Percentiles rank a stretch among this genome's conserved stretches.
phyloP scores from a whole-genome alignment of 2,888 invertebrate species.

The Euproctis similis region DNA sequence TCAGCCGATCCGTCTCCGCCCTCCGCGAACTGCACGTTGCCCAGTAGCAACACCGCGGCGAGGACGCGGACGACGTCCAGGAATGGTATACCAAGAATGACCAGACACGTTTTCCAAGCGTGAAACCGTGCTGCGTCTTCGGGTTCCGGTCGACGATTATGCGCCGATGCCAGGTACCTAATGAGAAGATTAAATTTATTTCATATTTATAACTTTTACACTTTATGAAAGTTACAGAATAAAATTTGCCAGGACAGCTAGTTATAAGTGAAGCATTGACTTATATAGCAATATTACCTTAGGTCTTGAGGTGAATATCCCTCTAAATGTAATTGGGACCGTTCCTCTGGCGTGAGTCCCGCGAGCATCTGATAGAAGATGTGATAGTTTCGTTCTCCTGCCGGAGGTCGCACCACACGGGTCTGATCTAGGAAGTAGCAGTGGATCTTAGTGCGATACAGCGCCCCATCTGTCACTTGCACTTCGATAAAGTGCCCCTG shows the following conservation, averaged over 20 bases:
- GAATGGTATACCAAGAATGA: constrained; percentile 94
- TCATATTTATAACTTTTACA: too few relatives aligned
- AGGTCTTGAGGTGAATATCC: constrained; percentile 89
- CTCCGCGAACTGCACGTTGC: constrained; percentile 93
- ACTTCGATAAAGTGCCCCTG: constrained; percentile 97
- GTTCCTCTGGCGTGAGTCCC: constrained; percentile 91
- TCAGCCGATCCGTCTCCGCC: constrained; percentile 84
- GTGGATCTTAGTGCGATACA: constrained; percentile 96
- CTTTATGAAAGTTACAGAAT: too few relatives aligned
- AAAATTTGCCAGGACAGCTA: too few relatives aligned
- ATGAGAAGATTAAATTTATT: neutral
- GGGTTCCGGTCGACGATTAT: constrained; percentile 67
- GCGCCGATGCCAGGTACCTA: constrained; percentile 84
- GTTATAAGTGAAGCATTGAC: too few relatives aligned
- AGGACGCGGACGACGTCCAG: constrained; percentile 94
- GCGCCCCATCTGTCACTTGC: constrained; percentile 94
- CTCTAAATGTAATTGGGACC: constrained; percentile 88
- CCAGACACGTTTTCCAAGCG: constrained; percentile 94
- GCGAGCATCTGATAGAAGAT: constrained; percentile 97
- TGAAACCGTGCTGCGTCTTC: constrained; percentile 79
- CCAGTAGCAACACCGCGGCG: constrained; percentile 91
- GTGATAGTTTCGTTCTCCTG: constrained; percentile 95
- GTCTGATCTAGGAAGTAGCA: constrained; percentile 97
- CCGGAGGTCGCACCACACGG: constrained; percentile 88
- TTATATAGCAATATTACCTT: constrained; percentile 54